phyloP scores from a whole-genome alignment of 2,113 vertebrate species.

The Sinocyclocheilus anshuiensis region DNA sequence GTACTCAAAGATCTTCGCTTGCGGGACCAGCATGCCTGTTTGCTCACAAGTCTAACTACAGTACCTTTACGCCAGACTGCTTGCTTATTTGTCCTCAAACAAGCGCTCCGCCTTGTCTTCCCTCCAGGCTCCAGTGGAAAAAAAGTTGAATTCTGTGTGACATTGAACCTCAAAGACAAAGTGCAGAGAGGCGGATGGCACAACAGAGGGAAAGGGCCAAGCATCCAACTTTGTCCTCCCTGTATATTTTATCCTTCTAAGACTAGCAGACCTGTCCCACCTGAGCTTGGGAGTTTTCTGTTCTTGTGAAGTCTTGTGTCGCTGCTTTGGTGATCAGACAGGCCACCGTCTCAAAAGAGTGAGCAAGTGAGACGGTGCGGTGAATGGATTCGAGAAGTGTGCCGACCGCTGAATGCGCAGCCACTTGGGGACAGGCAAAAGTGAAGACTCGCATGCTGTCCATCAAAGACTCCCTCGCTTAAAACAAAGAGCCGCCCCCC shows the following conservation, averaged over 20 bases:
- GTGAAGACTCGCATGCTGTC: not conserved
- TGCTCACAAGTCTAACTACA: conserved; percentile 1
- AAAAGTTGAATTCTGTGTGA: conserved; percentile 23
- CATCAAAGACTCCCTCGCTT: conserved; percentile 18
- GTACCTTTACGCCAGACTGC: conserved; percentile 8
- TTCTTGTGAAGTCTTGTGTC: conserved; percentile 21
- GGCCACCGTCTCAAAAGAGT: not conserved
- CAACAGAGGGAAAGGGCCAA: conserved; percentile 1
- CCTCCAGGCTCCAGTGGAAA: not conserved
- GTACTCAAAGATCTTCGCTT: conserved; percentile 18
- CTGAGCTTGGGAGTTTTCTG: conserved; percentile 20
- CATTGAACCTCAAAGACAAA: conserved; percentile 34
- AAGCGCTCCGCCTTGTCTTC: not conserved
- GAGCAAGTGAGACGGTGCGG: not conserved
- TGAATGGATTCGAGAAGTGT: conserved; percentile 10
- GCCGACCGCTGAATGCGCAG: not conserved
- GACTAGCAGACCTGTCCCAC: not conserved
- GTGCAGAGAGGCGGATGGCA: conserved; percentile 20
- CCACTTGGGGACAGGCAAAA: conserved; percentile 10
- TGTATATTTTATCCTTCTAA: conserved; percentile 16
- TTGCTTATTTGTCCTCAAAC: conserved; percentile 48
- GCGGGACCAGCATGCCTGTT: conserved; percentile 40
- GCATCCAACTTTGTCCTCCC: conserved; percentile 9
- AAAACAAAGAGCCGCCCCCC: conserved; percentile 25
- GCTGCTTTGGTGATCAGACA: conserved; percentile 42